These are phyloP conservation scores for Harpagus bidentatus DNA, from an alignment of 2,113 vertebrate species.

Conservation along the genomic window DNA sequence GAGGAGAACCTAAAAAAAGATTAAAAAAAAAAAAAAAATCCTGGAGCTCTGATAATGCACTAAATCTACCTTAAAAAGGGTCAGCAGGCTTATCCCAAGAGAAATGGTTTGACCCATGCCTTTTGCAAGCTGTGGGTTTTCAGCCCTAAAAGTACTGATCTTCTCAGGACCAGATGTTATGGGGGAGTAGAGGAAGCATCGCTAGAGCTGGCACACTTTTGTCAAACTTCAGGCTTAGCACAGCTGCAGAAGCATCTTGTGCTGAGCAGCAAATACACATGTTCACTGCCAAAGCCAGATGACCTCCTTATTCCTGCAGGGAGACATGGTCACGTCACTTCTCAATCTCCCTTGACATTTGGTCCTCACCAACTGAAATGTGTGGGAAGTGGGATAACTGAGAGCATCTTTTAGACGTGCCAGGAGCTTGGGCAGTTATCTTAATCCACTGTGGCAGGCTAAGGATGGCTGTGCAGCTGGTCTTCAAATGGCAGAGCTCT, in stretches of 20 bases:
- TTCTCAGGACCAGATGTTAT: neutral
- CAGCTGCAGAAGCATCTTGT: neutral
- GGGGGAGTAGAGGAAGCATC: neutral
- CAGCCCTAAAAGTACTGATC: neutral
- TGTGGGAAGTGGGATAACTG: neutral
- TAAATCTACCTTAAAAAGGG: neutral
- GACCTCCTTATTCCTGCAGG: neutral
- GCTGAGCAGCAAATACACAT: neutral
- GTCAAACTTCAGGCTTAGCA: neutral
- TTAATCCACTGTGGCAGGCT: neutral
- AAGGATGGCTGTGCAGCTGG: neutral
- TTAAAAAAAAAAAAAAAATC: no score
- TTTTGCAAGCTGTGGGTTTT: neutral
- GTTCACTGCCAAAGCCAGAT: neutral
- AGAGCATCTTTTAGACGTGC: neutral
- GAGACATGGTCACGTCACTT: neutral
- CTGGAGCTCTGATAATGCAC: neutral
- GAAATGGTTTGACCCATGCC: neutral
- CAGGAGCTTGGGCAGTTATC: neutral
- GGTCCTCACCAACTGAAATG: neutral
- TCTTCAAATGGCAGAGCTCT: neutral
- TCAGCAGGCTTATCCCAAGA: neutral
- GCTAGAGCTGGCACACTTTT: neutral
- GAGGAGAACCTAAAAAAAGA: no score
- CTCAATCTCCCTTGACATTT: neutral